Base-by-base conservation (phyloP, 2,113 vertebrate genomes). In the Acrocephalus kingi region DNA sequence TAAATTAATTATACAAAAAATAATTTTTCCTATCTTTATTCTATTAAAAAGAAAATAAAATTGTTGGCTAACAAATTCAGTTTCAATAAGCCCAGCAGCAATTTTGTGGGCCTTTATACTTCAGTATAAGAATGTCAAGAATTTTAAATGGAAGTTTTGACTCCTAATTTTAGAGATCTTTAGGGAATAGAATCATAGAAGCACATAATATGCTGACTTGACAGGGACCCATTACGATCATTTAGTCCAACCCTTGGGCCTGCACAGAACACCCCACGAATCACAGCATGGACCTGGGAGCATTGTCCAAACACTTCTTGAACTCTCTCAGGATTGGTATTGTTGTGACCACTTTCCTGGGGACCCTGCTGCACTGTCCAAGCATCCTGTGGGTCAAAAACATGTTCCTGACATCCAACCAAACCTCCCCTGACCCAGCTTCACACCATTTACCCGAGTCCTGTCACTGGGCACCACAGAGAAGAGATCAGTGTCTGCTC, bases 401-500 rank as follows among this genome's bases (percentile, higher is more conserved):
- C 24, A 0, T 66, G 66, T n/a, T 41, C 24, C 24, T 58, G 35
- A 35, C 49, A 58, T 3, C 30, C 30, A 49, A 5, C n/a, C 19
- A 41, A 75, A 41, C 35, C 21, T 49, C 15, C 30, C 15, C 24
- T 56, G 19, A 41, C 28, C 1, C 51, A 74, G 1, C 41, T 64
- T 64, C 43, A 49, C 0, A 7, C n/a, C n/a, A n/a, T 56, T 66
- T 56, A 49, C 15, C n/a, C 0, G 0, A 39, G 43, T 24, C 24
- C 15, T n/a, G 12, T 46, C 33, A 37, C 25, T 37, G 39, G 28
- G 4, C 51, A 66, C 28, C 41, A 55, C 6, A 39, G 58, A 83
- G 45, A 22, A 45, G 37, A 39, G 30, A 48, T 64, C 49, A 48
- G 27, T 54, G 49, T 9, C 59, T 48, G 15, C 43, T 2, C 15